Conservation (phyloP, 2,113 vertebrate species). For the Hemichromis elongatus region DNA sequence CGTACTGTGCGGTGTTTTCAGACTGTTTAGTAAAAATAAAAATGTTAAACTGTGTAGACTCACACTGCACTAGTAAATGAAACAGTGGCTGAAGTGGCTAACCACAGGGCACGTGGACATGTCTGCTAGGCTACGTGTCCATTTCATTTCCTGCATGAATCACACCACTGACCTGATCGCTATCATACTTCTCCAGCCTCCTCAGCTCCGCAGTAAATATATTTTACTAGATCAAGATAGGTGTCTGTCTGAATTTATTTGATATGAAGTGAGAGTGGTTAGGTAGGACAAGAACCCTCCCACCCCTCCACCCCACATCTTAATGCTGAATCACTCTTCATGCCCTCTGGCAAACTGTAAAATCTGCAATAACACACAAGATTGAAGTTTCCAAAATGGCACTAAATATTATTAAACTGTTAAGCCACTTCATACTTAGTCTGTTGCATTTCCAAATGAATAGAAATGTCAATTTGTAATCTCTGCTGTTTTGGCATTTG, state of each 20-base stretch:
- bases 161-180: background rate
- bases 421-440: background rate
- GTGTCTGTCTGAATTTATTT: background rate
- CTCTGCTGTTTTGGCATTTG: background rate
- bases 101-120: background rate
- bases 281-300: background rate
- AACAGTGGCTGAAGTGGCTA: background rate
- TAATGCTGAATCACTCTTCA: background rate
- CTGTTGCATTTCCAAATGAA: background rate
- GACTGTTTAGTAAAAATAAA: background rate
- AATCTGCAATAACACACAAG: background rate
- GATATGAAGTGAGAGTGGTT: background rate
- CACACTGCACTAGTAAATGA: too few relatives aligned
- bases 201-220: background rate
- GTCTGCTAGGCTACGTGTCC: background rate
- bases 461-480: background rate
- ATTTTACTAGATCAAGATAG: background rate
- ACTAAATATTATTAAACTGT: background rate
- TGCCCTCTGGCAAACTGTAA: background rate
- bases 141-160: background rate
- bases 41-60: background rate
- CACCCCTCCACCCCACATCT: background rate
- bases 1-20: background rate
- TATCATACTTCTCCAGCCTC: background rate
- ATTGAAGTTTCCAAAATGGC: background rate